A percentile compares a stretch with the other conserved stretches of the same genome.
Conservation (phyloP, 1,140 invertebrate species). For the Drosophila quadrilineata region DNA sequence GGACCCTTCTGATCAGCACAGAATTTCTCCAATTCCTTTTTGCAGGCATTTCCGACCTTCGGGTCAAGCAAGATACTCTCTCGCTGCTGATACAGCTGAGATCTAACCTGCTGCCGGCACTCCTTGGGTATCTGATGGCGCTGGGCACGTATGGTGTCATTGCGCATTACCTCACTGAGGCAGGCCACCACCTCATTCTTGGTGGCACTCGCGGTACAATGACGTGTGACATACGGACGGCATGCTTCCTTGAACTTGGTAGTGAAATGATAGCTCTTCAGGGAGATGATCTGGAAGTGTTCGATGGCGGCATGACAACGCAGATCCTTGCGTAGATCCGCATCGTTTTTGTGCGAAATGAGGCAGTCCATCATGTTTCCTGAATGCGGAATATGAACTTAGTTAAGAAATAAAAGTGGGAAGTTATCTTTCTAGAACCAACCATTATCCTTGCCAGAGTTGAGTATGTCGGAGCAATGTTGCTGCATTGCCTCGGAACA, state of each 20-base stretch:
- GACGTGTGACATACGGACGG: conserved; percentile 89
- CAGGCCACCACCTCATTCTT: conserved; percentile 95
- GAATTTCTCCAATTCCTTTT: conserved; percentile 88
- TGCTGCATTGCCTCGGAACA: conserved; percentile 92
- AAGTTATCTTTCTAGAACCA: not conserved
- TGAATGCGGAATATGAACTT: not conserved
- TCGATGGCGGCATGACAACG: conserved; percentile 97
- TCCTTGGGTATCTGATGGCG: conserved; percentile 90
- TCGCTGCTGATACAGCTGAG: conserved; percentile 93
- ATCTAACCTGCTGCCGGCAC: conserved; percentile 93
- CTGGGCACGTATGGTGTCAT: conserved; percentile 91
- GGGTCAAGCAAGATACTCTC: conserved; percentile 94
- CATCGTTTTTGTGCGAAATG: conserved; percentile 95
- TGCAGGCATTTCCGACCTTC: conserved; percentile 88
- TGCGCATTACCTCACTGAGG: conserved; percentile 91
- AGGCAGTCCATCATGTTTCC: conserved; percentile 96
- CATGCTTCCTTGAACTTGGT: conserved; percentile 98
- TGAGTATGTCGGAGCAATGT: conserved; percentile 88
- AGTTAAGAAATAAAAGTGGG: not conserved
- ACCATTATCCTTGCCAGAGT: conserved; percentile 88
- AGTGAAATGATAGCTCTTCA: conserved; percentile 97
- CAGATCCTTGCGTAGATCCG: conserved; percentile 86
- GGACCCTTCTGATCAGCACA: conserved; percentile 90
- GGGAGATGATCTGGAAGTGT: conserved; percentile 94
- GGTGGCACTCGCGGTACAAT: conserved; percentile 89